Evolutionary conservation across 2,888 invertebrate species (phyloP).

Genomic region (Lithophane leautieri): DNA sequence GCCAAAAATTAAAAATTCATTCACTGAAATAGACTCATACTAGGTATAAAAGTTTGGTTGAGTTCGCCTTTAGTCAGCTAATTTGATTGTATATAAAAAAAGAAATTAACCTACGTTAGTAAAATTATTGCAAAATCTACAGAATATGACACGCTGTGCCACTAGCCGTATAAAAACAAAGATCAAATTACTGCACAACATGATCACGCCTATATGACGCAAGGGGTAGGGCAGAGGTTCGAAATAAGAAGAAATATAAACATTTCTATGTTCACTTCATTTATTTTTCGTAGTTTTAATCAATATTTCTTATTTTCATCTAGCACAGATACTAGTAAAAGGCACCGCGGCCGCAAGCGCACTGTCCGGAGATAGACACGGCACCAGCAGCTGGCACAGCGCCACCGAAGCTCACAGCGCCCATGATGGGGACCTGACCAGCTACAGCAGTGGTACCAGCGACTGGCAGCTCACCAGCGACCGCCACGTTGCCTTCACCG

Average conservation of each 20-base stretch:
- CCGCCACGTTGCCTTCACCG: slow-evolving; percentile 69
- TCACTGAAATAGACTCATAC: too few relatives aligned
- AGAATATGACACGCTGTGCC: not conserved
- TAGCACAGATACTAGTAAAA: not conserved
- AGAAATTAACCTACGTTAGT: not conserved
- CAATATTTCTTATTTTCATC: not conserved
- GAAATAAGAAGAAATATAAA: not conserved
- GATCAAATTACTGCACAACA: not conserved
- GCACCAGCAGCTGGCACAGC: slow-evolving; percentile 60
- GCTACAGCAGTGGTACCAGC: slow-evolving; percentile 54
- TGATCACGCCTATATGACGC: not conserved
- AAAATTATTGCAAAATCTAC: not conserved
- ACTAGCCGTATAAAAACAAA: not conserved
- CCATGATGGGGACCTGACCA: slow-evolving; percentile 41
- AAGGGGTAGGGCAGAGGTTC: not conserved
- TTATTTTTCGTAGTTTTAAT: not conserved
- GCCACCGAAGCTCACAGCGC: slow-evolving; percentile 57
- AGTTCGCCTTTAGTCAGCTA: not conserved
- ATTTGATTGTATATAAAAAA: not conserved
- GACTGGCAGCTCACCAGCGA: slow-evolving; percentile 61
- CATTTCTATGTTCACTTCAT: not conserved
- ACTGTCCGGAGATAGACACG: slow-evolving; percentile 57
- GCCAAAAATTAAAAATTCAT: too few relatives aligned
- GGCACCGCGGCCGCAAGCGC: slow-evolving; percentile 46
- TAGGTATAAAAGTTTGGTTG: too few relatives aligned